Evolutionary conservation across 2,113 vertebrate species (phyloP).

Genomic region (Eptatretus burgeri): DNA sequence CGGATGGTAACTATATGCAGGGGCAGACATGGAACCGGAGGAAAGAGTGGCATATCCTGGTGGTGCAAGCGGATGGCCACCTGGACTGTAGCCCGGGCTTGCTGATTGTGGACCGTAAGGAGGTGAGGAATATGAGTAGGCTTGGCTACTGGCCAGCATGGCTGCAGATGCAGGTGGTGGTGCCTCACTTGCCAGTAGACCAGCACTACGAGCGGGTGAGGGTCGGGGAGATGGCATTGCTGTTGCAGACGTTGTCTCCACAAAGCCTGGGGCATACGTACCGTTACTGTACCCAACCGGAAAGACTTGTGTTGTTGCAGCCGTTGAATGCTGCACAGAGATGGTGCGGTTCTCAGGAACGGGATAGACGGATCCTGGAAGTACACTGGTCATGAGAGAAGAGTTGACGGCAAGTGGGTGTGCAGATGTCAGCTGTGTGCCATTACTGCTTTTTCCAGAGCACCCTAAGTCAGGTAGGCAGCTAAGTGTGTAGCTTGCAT

Average conservation of each 20-base stretch:
- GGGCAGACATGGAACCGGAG: slow-evolving; percentile 59
- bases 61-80: slow-evolving; percentile 56
- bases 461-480: slow-evolving; percentile 73
- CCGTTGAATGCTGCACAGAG: slow-evolving; percentile 1
- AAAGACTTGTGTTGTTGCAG: not conserved
- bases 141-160: slow-evolving; percentile 13
- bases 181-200: slow-evolving; percentile 56
- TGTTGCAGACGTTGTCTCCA: slow-evolving; percentile 55
- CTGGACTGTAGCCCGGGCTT: slow-evolving; percentile 67
- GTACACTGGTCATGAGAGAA: not conserved
- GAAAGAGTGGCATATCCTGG: slow-evolving; percentile 74
- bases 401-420: slow-evolving; percentile 3
- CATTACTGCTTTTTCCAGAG: slow-evolving; percentile 73
- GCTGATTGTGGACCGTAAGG: slow-evolving; percentile 69
- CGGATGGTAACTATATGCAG: slow-evolving; percentile 38
- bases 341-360: not conserved
- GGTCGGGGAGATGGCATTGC: slow-evolving; percentile 52
- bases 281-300: slow-evolving; percentile 34
- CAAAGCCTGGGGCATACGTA: slow-evolving; percentile 75
- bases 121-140: slow-evolving; percentile 60
- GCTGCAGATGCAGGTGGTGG: slow-evolving; percentile 30
- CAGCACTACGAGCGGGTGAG: slow-evolving; percentile 27
- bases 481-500: slow-evolving; percentile 83
- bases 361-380: not conserved
- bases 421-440: slow-evolving; percentile 53